Base-by-base conservation (phyloP, 1,140 invertebrate genomes). In the Lordiphosa stackelbergi region DNA sequence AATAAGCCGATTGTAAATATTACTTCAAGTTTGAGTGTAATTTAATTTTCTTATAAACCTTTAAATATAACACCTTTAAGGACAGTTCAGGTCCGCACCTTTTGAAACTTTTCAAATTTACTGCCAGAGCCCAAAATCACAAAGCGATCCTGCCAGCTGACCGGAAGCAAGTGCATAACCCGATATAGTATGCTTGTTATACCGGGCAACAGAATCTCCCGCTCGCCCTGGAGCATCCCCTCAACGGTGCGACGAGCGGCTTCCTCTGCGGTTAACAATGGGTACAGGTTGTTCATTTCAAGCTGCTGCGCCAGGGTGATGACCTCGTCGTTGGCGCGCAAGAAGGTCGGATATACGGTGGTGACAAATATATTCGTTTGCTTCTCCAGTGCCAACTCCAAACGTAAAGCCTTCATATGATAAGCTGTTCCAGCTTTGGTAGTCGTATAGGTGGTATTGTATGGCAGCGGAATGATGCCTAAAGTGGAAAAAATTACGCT, bases 351-450 rank as follows among this genome's bases (percentile, higher is more conserved):
- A 19, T 73, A 41, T 0, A 51, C 78, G 2, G 73, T 84, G 41
- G 41, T 41, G 11, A 73, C 65, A 3, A 60, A 48, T 6, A 83
- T 83, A 13, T 78, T 37, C 5, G 31, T 35, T 35, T 63, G 65
- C 1, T 56, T 35, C 31, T 78, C 73, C 12, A 70, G 5, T 0
- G 10, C 13, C 34, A 83, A 16, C 24, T 83, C 77, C 49, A 60
- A 11, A 16, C 88, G 87, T 5, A 95, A 47, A 0, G 92, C 88
- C 61, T 93, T 93, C 92, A 94, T 93, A 16, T 94, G 87, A 10
- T 91, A 91, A 60, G 91, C 73, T 0, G 93, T 92, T 2, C 93
- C 94, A 63, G 91, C 94, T 72, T 96, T 96, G 6, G 91, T 91
- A 7, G 92, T 91, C 71, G 93, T 93, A 85, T 96, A 83, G 0